Conservation (phyloP, 2,797 vertebrate genomes). For the Eulemur albifrons region DNA sequence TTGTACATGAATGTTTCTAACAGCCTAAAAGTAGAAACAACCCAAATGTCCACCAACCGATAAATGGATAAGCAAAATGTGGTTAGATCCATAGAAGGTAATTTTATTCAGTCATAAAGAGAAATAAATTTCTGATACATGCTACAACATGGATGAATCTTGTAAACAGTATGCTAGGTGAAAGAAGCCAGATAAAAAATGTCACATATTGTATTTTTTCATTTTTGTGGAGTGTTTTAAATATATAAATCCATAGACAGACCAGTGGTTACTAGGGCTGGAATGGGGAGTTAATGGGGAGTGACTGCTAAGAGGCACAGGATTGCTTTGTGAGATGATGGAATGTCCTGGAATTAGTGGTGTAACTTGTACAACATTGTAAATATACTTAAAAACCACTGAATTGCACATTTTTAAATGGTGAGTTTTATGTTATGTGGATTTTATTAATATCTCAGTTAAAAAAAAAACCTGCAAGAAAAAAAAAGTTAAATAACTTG, state of each 20-base stretch:
- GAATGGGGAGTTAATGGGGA: neutral
- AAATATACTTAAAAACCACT: neutral
- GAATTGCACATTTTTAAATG: constrained; percentile 4
- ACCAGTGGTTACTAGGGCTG: neutral
- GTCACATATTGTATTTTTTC: neutral
- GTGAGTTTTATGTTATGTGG: neutral
- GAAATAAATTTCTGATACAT: neutral
- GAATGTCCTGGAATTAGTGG: constrained; percentile 17
- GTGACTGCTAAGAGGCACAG: neutral
- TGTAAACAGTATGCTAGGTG: neutral
- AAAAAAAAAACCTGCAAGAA: neutral
- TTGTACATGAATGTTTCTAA: neutral
- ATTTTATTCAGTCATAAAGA: neutral
- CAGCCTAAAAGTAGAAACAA: neutral
- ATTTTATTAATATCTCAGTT: constrained; percentile 7
- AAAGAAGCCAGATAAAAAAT: neutral
- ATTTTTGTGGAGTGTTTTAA: neutral
- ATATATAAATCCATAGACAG: neutral
- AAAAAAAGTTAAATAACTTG: constrained; percentile 17
- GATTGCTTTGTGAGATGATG: constrained; percentile 12
- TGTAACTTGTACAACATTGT: neutral
- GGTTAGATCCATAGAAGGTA: neutral
- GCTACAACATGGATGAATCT: neutral
- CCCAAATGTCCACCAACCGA: neutral
- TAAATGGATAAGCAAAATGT: neutral